Conservation (phyloP, 37 sponge, comb jelly and placozoan species). For the Dysidea cf. avara region DNA sequence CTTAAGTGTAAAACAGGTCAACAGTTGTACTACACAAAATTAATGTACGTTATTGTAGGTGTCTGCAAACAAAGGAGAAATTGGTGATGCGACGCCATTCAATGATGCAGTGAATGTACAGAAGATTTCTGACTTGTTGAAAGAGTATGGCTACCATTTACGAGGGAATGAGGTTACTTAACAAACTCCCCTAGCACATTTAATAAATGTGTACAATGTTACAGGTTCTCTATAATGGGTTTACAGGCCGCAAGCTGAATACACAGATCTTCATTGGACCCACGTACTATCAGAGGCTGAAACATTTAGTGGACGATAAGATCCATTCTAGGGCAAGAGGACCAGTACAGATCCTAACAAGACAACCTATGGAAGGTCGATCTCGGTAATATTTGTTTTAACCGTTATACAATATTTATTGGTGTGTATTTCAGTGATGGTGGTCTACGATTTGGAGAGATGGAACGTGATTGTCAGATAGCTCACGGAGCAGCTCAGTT, state of each 20-base stretch:
- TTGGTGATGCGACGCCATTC: slow-evolving; percentile 99
- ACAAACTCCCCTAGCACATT: not conserved
- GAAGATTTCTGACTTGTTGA: slow-evolving; percentile 94
- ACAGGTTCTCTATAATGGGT: slow-evolving; percentile 95
- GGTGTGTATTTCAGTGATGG: slow-evolving; percentile 97
- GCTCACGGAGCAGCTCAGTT: slow-evolving; percentile 99
- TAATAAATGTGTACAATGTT: too few species aligned
- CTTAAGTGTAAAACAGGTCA: too few species aligned
- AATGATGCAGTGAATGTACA: slow-evolving; percentile 99
- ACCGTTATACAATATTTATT: not conserved
- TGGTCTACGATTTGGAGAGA: slow-evolving; percentile 99
- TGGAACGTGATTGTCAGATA: slow-evolving; percentile 99
- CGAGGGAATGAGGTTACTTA: slow-evolving; percentile 90
- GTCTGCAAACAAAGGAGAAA: slow-evolving; percentile 98
- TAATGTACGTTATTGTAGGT: slow-evolving; percentile 58
- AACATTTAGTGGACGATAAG: slow-evolving; percentile 99
- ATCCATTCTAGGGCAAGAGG: slow-evolving; percentile 98
- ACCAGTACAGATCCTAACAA: slow-evolving; percentile 92
- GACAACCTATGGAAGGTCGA: slow-evolving; percentile 99
- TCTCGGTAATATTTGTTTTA: slow-evolving; percentile 67
- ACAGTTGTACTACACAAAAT: too few species aligned
- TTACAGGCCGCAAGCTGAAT: slow-evolving; percentile 98
- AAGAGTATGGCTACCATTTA: slow-evolving; percentile 93
- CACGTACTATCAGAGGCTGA: slow-evolving; percentile 99
- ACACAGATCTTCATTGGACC: slow-evolving; percentile 98